phyloP scores from a whole-genome alignment of 2,113 vertebrate species.

The Antigone vipio region DNA sequence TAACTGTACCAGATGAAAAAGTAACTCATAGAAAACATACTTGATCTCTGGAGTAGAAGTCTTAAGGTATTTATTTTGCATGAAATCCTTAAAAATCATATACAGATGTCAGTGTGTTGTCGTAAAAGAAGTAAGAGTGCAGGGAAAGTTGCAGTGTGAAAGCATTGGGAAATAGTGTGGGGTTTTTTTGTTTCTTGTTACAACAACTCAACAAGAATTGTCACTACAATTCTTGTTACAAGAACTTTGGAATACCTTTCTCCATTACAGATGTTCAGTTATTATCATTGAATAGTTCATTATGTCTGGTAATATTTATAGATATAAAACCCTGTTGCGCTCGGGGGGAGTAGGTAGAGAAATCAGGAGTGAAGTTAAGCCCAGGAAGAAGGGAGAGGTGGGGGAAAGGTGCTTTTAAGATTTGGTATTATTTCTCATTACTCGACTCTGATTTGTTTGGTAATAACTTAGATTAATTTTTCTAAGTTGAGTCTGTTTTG shows the following conservation, averaged over 20 bases:
- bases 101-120: background rate
- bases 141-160: background rate
- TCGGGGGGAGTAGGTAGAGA: too few species aligned
- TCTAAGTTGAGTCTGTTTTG: too few species aligned
- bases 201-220: background rate
- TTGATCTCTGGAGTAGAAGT: slow-evolving; percentile 88
- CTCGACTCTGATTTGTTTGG: too few species aligned
- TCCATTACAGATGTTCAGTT: background rate
- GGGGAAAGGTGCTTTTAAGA: too few species aligned
- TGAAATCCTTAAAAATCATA: background rate
- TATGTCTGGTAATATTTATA: background rate
- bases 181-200: background rate
- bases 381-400: too few species aligned
- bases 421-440: too few species aligned
- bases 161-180: background rate
- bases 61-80: slow-evolving; percentile 82
- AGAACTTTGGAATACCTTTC: background rate
- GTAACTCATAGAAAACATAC: slow-evolving; percentile 87
- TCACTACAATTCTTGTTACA: background rate
- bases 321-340: background rate
- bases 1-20: slow-evolving; percentile 83
- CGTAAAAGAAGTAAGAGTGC: background rate
- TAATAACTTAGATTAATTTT: too few species aligned
- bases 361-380: too few species aligned
- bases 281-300: background rate